These are phyloP conservation scores for Pocillopora grandis DNA, from an alignment of 92 coral and sea anemone genomes.

Conservation along the genomic window DNA sequence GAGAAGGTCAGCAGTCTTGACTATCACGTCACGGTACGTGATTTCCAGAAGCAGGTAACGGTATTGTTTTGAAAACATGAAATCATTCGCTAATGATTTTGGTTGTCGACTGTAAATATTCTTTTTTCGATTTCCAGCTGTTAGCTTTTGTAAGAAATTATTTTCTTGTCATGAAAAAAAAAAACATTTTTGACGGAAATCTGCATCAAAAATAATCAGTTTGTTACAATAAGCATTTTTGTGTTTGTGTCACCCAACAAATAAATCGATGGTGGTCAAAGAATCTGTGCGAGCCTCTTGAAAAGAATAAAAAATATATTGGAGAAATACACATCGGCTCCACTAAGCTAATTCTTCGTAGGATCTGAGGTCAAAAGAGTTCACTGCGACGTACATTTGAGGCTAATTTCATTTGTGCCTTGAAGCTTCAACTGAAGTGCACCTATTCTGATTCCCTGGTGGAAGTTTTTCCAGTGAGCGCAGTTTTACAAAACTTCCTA, in stretches of 20 bases:
- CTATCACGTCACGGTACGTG: constrained; percentile 27
- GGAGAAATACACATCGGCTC: too few species aligned
- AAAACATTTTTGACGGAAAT: background rate
- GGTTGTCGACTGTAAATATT: background rate
- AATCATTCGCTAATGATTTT: constrained; percentile 29
- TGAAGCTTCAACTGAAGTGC: background rate
- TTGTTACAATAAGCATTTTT: background rate
- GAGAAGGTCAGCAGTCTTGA: constrained; percentile 13
- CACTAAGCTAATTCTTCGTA: too few species aligned
- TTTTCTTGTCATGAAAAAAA: background rate
- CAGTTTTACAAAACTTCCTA: background rate
- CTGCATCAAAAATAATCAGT: background rate
- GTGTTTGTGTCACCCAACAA: background rate
- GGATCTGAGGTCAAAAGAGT: too few species aligned
- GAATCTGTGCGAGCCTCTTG: too few species aligned
- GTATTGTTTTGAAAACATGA: constrained; percentile 33
- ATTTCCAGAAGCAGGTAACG: constrained; percentile 22
- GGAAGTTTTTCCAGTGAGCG: background rate
- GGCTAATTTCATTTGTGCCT: background rate
- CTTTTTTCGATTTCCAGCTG: background rate
- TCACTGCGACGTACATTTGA: too few species aligned
- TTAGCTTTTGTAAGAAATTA: background rate
- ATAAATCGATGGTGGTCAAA: background rate
- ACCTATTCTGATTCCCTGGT: background rate
- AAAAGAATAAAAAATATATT: too few species aligned